phyloP scores from a whole-genome alignment of 2,888 invertebrate species.

The Nesidiocoris tenuis region DNA sequence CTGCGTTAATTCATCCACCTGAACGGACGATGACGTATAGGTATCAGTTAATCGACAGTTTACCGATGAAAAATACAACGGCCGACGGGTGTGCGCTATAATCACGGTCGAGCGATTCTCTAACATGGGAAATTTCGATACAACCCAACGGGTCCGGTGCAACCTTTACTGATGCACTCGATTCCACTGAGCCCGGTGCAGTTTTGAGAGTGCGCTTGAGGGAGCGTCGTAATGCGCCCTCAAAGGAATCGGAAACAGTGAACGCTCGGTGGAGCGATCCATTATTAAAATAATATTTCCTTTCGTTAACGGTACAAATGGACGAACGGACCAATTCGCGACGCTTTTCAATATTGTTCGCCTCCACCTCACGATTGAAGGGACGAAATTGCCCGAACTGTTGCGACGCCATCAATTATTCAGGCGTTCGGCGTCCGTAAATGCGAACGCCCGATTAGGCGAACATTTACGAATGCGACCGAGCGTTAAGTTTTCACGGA shows the following conservation, averaged over 20 bases:
- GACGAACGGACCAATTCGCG: background rate
- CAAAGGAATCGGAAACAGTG: too few species aligned
- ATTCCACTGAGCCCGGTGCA: background rate
- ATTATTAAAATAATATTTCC: too few species aligned
- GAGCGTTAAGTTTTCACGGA: background rate
- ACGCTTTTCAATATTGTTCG: background rate
- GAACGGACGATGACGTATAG: too few species aligned
- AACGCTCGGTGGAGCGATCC: too few species aligned
- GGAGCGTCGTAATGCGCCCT: background rate
- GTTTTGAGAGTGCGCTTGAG: background rate
- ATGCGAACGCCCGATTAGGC: too few species aligned
- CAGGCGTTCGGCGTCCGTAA: too few species aligned
- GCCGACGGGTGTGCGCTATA: too few species aligned
- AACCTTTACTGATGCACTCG: background rate
- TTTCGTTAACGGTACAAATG: background rate
- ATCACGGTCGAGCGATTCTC: too few species aligned
- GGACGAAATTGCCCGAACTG: too few species aligned
- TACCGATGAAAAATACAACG: background rate
- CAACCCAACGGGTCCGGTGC: background rate
- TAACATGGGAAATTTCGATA: background rate
- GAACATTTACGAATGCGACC: background rate
- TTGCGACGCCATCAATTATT: too few species aligned
- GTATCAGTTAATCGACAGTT: background rate
- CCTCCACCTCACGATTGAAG: background rate
- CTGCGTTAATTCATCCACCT: too few species aligned